Base-by-base conservation (phyloP, 1,140 invertebrate genomes). In the Heliconius hermathena region DNA sequence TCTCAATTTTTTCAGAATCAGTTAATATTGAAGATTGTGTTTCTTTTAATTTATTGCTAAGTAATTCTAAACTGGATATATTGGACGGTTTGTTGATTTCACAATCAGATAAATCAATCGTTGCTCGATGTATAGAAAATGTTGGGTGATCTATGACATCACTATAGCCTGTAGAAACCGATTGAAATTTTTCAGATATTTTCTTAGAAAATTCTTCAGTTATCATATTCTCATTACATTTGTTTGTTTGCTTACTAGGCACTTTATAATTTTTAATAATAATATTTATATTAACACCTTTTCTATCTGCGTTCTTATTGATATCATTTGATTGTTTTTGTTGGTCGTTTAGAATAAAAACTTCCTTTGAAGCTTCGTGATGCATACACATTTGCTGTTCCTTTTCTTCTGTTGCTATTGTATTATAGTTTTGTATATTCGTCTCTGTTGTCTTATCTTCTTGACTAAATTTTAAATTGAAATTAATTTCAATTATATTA, bases 401-500 rank as follows among this genome's bases (percentile, higher is more conserved):
- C 13, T 38, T 73, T 78, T 79, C 66, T 72, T 76, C 77, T 52
- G 20, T 26, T 41, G 46, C 29, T 52, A 60, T 76, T n/a, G 82
- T 78, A 9, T 73, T 73, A 41, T 76, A 71, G 36, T 89, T 87
- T 16, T 77, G 78, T 29, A 87, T 78, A 76, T 85, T 83, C 26
- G 85, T 46, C 76, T 87, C 83, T 49, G 81, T 85, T 8, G 76
- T 83, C 82, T 86, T 88, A 52, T 91, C 87, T 8, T 83, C 86
- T 81, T 89, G 84, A 71, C 85, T 88, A 8, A 91, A 81, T 83
- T 90, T 90, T 9, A 91, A 74, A 71, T 87, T 88, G 38, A 93
- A 88, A 79, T 88, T 87, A 18, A 93, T 89, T 85, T 92, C 89
- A 70, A 92, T 84, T 29, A 88, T 76, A 82, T 91, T 88, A 9